Evolutionary conservation across 2,888 invertebrate species (phyloP).

Genomic region (Punctoribates punctum): DNA sequence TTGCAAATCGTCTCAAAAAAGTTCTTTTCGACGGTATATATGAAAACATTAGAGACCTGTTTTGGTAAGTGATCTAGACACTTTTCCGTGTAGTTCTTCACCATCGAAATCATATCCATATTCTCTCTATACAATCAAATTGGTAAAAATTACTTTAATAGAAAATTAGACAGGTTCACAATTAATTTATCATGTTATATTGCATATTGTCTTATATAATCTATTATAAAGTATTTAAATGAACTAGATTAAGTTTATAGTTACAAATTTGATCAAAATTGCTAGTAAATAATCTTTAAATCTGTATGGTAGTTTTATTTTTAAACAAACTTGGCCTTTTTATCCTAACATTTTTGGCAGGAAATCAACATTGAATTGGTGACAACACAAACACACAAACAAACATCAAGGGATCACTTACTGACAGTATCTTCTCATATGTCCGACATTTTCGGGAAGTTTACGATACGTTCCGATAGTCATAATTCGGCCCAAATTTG

Average conservation of each 20-base stretch:
- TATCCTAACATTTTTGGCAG: no score
- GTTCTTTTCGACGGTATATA: slow-evolving; percentile 24
- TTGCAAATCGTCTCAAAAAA: background rate
- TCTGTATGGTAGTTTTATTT: no score
- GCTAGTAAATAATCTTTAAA: no score
- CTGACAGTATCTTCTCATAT: slow-evolving; percentile 15
- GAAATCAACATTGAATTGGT: no score
- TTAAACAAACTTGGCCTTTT: no score
- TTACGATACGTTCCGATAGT: slow-evolving; percentile 5
- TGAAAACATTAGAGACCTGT: background rate
- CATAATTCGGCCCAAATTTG: background rate
- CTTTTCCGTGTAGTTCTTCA: background rate
- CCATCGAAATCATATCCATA: background rate
- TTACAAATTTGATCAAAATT: no score
- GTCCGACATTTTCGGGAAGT: slow-evolving; percentile 15
- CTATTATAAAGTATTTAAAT: no score
- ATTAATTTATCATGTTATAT: no score
- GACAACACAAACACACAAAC: no score
- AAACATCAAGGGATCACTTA: background rate
- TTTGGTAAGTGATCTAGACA: slow-evolving; percentile 16
- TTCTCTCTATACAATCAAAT: background rate
- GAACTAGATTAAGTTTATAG: no score
- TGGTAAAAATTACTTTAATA: background rate
- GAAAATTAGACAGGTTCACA: no score
- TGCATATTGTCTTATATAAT: no score